These are phyloP conservation scores for Chionis minor DNA, from an alignment of 2,113 vertebrate genomes.

Conservation along the genomic window DNA sequence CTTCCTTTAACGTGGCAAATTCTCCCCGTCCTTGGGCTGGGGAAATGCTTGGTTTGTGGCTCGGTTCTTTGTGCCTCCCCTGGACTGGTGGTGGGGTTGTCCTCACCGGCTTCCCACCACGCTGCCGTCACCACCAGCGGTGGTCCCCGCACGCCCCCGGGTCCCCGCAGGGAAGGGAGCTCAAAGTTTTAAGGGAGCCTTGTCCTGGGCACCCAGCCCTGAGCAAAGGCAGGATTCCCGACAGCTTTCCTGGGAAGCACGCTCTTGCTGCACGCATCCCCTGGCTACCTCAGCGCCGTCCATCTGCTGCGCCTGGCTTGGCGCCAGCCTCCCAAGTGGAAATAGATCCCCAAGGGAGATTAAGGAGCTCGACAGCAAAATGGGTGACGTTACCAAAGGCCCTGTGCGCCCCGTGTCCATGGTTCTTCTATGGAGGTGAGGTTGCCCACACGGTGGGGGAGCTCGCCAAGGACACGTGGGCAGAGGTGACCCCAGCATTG, in stretches of 20 bases:
- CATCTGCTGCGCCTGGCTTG: slow-evolving; percentile 32
- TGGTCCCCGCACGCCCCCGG: no score
- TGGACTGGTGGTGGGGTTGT: background rate
- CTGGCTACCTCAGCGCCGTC: slow-evolving; percentile 30
- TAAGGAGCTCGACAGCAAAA: slow-evolving; percentile 41
- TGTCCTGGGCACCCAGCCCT: background rate
- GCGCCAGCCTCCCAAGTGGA: slow-evolving; percentile 40
- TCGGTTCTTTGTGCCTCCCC: rapidly evolving
- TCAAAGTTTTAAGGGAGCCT: background rate
- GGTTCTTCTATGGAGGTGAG: background rate
- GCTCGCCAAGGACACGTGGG: rapidly evolving
- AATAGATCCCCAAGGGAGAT: background rate
- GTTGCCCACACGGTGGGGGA: background rate
- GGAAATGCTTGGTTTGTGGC: background rate
- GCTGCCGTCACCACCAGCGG: rapidly evolving
- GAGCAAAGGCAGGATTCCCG: background rate
- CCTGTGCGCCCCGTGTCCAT: background rate
- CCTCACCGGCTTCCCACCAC: background rate
- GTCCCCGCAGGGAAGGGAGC: background rate
- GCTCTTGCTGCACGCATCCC: background rate
- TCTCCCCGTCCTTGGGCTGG: background rate
- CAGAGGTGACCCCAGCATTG: background rate
- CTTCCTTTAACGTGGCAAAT: background rate
- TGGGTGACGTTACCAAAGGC: background rate
- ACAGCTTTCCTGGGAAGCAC: background rate